These are phyloP conservation scores for Anas platyrhynchos DNA, from an alignment of 2,113 vertebrate genomes.

Conservation along the genomic window DNA sequence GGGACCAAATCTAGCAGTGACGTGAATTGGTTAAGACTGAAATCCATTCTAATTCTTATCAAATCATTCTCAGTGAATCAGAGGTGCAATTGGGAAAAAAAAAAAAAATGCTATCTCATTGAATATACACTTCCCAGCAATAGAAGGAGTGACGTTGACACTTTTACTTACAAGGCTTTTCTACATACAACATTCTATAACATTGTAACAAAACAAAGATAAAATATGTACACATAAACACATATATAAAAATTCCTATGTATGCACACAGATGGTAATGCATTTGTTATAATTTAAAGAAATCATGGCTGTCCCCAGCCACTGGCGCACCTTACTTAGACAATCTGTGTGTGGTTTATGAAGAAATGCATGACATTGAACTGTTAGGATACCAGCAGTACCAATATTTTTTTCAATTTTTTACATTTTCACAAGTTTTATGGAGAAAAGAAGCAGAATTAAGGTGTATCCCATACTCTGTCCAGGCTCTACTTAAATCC, in stretches of 20 bases:
- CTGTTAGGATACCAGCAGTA: background rate
- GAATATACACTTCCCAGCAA: background rate
- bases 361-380: background rate
- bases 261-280: background rate
- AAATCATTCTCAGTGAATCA: background rate
- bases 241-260: background rate
- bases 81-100: background rate
- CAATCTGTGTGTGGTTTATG: background rate
- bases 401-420: background rate
- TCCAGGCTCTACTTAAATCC: background rate
- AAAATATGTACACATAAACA: too few relatives aligned
- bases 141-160: background rate
- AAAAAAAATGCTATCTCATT: background rate
- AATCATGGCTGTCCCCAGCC: background rate
- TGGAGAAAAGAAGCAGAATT: background rate
- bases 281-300: background rate
- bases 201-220: background rate
- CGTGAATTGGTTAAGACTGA: background rate
- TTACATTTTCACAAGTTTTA: background rate
- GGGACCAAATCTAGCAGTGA: conserved; percentile 10
- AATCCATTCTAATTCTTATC: conserved; percentile 26
- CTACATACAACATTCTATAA: background rate
- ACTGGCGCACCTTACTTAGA: background rate
- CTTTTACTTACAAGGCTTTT: background rate
- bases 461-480: background rate